Evolutionary conservation across 1,140 invertebrate genomes (phyloP).

Genomic region (Carposina sasakii): DNA sequence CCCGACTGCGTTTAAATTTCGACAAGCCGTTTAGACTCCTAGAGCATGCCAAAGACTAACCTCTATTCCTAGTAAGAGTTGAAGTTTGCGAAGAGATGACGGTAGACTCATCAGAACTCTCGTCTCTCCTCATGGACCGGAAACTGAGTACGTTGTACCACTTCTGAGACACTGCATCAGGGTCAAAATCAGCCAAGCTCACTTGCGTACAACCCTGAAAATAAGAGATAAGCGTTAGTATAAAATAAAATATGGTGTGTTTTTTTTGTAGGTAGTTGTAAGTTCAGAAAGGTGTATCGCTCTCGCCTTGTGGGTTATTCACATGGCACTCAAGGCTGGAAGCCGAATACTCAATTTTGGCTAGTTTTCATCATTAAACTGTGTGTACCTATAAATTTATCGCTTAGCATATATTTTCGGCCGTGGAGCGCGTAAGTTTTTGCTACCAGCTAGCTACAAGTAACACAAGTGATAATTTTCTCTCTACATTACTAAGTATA

Average conservation of each 20-base stretch:
- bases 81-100: constrained; percentile 97
- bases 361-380: constrained; percentile 66
- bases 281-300: constrained; percentile 36
- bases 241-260: neutral
- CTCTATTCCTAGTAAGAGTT: constrained; percentile 94
- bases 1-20: no score
- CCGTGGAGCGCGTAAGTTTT: no score
- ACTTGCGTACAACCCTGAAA: constrained; percentile 94
- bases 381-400: no score
- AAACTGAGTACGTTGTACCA: constrained; percentile 97
- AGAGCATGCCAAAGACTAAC: constrained; percentile 52
- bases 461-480: no score
- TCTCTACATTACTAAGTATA: no score
- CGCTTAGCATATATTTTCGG: no score
- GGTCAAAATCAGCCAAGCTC: constrained; percentile 94
- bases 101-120: constrained; percentile 97
- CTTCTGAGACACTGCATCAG: constrained; percentile 84
- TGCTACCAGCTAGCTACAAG: no score
- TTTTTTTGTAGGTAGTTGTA: neutral
- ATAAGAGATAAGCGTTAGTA: constrained; percentile 21
- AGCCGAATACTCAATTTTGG: constrained; percentile 70
- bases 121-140: constrained; percentile 90
- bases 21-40: no score
- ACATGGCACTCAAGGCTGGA: constrained; percentile 63
- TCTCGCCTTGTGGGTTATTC: constrained; percentile 55